These are phyloP conservation scores for Euwallacea fornicatus DNA, from an alignment of 1,140 invertebrate genomes.

Conservation along the genomic window DNA sequence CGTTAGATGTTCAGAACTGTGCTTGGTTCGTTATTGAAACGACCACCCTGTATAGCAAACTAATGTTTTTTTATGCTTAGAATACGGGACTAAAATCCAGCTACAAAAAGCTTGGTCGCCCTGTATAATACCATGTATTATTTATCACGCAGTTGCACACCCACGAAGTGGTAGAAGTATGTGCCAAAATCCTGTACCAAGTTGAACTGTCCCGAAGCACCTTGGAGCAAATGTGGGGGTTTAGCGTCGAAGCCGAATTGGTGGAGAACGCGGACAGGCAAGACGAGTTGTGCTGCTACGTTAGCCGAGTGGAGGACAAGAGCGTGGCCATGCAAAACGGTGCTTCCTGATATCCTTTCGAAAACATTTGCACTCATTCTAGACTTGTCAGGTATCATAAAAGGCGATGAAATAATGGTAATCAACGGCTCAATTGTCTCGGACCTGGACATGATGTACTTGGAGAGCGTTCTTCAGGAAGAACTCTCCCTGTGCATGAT, in stretches of 20 bases:
- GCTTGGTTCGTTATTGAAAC: no score
- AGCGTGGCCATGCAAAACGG: conserved; percentile 94
- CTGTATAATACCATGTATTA: not conserved
- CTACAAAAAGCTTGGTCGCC: not conserved
- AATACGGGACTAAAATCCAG: not conserved
- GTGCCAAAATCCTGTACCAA: conserved; percentile 95
- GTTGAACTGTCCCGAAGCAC: conserved; percentile 87
- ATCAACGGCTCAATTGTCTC: conserved; percentile 97
- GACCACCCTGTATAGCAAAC: not conserved
- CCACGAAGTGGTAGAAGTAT: conserved; percentile 94
- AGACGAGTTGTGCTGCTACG: conserved; percentile 95
- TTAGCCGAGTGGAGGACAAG: conserved; percentile 91
- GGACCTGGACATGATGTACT: conserved; percentile 99
- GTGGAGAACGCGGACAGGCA: conserved; percentile 94
- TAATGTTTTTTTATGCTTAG: not conserved
- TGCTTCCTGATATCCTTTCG: conserved; percentile 50
- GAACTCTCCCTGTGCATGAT: conserved; percentile 95
- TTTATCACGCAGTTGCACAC: conserved; percentile 74
- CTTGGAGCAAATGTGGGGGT: conserved; percentile 95
- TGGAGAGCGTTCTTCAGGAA: conserved; percentile 93
- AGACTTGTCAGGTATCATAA: conserved; percentile 78
- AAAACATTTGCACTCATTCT: not conserved
- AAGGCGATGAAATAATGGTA: conserved; percentile 97
- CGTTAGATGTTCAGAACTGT: no score
- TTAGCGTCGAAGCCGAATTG: conserved; percentile 94